These are phyloP conservation scores for Apostichopus parvimensis DNA, from an alignment of 35 echinoderm and acorn worm genomes.

Conservation along the genomic window DNA sequence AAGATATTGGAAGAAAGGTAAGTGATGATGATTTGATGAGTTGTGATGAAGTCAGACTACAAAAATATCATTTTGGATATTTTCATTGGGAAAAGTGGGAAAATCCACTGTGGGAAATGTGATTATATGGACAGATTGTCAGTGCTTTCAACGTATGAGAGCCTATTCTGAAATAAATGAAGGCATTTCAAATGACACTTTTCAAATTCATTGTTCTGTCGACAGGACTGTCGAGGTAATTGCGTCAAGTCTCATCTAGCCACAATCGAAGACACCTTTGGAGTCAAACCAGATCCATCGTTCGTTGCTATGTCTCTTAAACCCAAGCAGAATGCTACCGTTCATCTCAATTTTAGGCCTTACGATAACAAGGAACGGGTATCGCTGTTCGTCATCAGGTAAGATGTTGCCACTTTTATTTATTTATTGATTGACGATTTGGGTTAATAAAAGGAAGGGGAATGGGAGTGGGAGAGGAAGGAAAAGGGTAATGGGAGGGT, in stretches of 20 bases:
- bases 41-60: background rate
- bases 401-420: background rate
- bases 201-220: background rate
- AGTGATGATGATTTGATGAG: background rate
- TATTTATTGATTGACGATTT: too few relatives aligned
- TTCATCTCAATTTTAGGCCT: constrained; percentile 83
- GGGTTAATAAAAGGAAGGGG: too few relatives aligned
- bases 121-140: background rate
- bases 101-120: background rate
- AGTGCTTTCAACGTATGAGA: background rate
- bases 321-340: constrained; percentile 82
- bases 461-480: too few relatives aligned
- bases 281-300: constrained; percentile 66
- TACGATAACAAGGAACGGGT: constrained; percentile 80
- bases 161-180: background rate
- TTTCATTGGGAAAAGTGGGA: background rate
- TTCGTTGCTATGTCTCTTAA: constrained; percentile 64
- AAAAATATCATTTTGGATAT: too few relatives aligned
- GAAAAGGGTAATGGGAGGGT: too few relatives aligned
- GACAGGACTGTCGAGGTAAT: constrained; percentile 77
- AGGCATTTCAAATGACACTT: background rate
- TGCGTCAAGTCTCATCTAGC: constrained; percentile 60
- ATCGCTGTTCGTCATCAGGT: constrained; percentile 93
- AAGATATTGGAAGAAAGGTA: constrained; percentile 90
- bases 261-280: constrained; percentile 70